Percentiles rank a stretch among this genome's conserved stretches.
phyloP scores from a whole-genome alignment of 2,797 vertebrate species.

The Siniperca scherzeri region DNA sequence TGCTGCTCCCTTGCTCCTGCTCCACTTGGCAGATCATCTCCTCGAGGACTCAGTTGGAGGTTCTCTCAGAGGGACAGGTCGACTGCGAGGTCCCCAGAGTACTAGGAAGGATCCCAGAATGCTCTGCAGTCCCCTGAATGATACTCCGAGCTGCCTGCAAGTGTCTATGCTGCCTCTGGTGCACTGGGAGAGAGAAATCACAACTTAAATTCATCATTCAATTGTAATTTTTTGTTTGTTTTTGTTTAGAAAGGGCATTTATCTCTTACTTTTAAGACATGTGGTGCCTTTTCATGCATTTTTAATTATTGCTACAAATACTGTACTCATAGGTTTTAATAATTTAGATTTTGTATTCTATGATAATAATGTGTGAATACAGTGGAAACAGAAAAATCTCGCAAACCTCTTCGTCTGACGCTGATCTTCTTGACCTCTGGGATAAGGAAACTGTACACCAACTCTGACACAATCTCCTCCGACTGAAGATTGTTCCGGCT shows the following conservation, averaged over 20 bases:
- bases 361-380: not conserved
- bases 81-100: slow-evolving; percentile 7
- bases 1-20: slow-evolving; percentile 20
- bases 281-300: not conserved
- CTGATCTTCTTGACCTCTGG: slow-evolving; percentile 91
- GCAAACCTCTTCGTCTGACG: slow-evolving; percentile 90
- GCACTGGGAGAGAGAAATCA: slow-evolving; percentile 83
- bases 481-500: slow-evolving; percentile 89
- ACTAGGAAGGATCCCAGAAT: slow-evolving; percentile 5
- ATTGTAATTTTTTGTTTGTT: not conserved
- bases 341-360: not conserved
- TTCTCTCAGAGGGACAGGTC: slow-evolving; percentile 44
- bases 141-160: slow-evolving; percentile 88
- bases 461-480: slow-evolving; percentile 94
- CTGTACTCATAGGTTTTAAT: not conserved
- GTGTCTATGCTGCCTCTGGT: slow-evolving; percentile 88
- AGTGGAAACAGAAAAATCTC: slow-evolving; percentile 7
- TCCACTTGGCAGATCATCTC: slow-evolving; percentile 47
- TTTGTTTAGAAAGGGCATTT: not conserved
- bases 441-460: slow-evolving; percentile 94
- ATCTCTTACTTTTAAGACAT: not conserved
- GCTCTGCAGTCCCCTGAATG: slow-evolving; percentile 78
- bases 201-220: not conserved
- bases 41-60: slow-evolving; percentile 45
- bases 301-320: not conserved